Base-by-base conservation (phyloP, 2,797 vertebrate species). In the Enteromius radiatus region DNA sequence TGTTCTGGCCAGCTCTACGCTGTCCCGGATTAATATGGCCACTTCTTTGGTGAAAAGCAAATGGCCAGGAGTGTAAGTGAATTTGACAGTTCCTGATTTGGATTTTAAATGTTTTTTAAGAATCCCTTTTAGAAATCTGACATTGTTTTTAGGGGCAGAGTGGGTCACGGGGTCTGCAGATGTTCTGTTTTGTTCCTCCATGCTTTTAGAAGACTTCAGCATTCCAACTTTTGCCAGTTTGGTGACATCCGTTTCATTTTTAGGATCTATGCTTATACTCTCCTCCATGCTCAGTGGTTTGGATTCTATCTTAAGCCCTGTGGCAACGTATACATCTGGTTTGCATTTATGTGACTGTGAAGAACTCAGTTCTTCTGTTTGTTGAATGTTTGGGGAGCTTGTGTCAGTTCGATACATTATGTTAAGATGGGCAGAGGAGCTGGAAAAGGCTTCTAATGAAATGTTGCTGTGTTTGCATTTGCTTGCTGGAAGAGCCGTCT, bases 31-130 rank as follows among this genome's bases (percentile, higher is more conserved):
- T 33, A 91, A 91, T 82, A 91, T 87, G 9, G 94, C 91, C n/a
- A 92, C 87, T 54, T 88, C 92, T 87, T 91, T 93, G 79, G 93
- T 91, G 87, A 95, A 94, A 76, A 81, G 87, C 67, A 94, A 88
- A 81, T 87, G 83, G 3, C 85, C 92, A 49, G 93, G 90, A 26
- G 78, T 87, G 69, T 93, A 85, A 33, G 87, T 12, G 65, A 88
- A 80, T 19, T 92, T 87, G 28, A 87, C 71, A 82, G 88, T 83
- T 70, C 84, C 82, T 10, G 88, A 86, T 64, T 91, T 87, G 64
- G 93, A 93, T 84, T 94, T 95, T 78, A 95, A 94, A 28, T 92
- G 91, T 83, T 96, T 96, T 89, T 97, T 99, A 85, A 99, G 95
- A 87, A 98, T 97, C 80, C 96, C 96, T 92, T 95, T 96, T 31